These are phyloP conservation scores for Scaptomyza tumidula DNA, from an alignment of 2,888 invertebrate species.

Conservation along the genomic window DNA sequence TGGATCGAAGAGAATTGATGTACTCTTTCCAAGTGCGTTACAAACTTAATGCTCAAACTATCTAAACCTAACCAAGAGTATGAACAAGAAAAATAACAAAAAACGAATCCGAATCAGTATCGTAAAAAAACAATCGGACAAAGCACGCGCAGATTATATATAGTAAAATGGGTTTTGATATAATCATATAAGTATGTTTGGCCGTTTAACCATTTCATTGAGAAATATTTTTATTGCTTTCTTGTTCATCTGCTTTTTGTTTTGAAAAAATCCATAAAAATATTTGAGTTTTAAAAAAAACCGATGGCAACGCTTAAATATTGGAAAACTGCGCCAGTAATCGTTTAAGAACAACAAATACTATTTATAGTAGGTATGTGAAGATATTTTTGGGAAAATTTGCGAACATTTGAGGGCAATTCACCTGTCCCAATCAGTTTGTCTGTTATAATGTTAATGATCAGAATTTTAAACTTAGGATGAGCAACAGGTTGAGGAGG, in stretches of 20 bases:
- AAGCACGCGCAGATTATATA: constrained; percentile 9
- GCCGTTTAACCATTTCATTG: constrained; percentile 61
- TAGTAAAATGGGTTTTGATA: background rate
- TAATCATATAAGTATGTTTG: constrained; percentile 1
- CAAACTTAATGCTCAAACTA: background rate
- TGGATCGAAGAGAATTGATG: too few species aligned
- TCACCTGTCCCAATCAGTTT: constrained; percentile 51
- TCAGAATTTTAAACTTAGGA: too few species aligned
- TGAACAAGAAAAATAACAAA: constrained; percentile 44
- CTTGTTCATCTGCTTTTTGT: constrained; percentile 30
- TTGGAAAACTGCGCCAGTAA: constrained; percentile 37
- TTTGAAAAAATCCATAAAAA: constrained; percentile 59
- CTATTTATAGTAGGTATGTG: too few species aligned
- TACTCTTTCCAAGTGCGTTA: too few species aligned
- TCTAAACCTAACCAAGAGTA: background rate
- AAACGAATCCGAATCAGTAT: constrained; percentile 27
- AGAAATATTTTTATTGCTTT: constrained; percentile 53
- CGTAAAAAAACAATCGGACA: background rate
- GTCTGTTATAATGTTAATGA: background rate
- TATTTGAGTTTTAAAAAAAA: constrained; percentile 38
- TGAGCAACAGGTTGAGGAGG: too few species aligned
- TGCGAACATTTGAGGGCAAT: constrained; percentile 14
- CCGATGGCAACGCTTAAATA: constrained; percentile 25
- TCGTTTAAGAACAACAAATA: constrained; percentile 29
- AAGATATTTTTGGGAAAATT: background rate